phyloP scores from a whole-genome alignment of 2,888 invertebrate species.

The Pammene fasciana region DNA sequence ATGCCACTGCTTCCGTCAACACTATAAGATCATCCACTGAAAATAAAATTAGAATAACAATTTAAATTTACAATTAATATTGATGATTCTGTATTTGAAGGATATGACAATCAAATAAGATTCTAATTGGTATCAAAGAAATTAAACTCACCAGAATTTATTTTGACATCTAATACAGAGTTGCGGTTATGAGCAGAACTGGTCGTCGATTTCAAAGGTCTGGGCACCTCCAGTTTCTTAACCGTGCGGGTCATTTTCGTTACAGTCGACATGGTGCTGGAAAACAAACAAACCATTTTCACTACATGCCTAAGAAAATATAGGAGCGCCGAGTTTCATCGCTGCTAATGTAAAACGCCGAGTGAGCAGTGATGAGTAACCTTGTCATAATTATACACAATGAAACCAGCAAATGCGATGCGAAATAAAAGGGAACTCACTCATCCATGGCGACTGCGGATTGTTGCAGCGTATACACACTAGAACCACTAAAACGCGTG shows the following conservation, averaged over 20 bases:
- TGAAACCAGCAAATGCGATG: slow-evolving; percentile 61
- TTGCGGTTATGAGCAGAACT: slow-evolving; percentile 81
- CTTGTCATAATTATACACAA: slow-evolving; percentile 69
- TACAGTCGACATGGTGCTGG: slow-evolving; percentile 82
- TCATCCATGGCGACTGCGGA: slow-evolving; percentile 79
- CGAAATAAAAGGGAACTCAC: slow-evolving; percentile 73
- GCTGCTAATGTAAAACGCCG: slow-evolving; percentile 44
- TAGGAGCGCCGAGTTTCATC: slow-evolving; percentile 36
- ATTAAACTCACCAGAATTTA: slow-evolving; percentile 72
- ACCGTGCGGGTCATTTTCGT: slow-evolving; percentile 87
- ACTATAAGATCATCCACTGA: slow-evolving; percentile 92
- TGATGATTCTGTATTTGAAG: too few species aligned
- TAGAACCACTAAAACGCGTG: slow-evolving; percentile 74
- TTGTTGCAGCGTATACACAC: slow-evolving; percentile 64
- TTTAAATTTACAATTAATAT: neutral
- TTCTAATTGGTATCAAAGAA: slow-evolving; percentile 43
- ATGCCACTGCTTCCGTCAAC: slow-evolving; percentile 91
- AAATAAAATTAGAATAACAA: slow-evolving; percentile 54
- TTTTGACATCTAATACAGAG: slow-evolving; percentile 80
- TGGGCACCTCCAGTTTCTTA: slow-evolving; percentile 89
- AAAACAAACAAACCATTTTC: slow-evolving; percentile 50
- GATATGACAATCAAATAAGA: slow-evolving; percentile 44
- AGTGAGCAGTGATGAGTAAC: slow-evolving; percentile 61
- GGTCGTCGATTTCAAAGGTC: slow-evolving; percentile 87
- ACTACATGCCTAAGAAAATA: slow-evolving; percentile 12